A percentile compares a stretch with the other conserved stretches of the same genome.
Evolutionary conservation across 2,797 vertebrate genomes (phyloP).

Genomic region (Thunnus albacares): DNA sequence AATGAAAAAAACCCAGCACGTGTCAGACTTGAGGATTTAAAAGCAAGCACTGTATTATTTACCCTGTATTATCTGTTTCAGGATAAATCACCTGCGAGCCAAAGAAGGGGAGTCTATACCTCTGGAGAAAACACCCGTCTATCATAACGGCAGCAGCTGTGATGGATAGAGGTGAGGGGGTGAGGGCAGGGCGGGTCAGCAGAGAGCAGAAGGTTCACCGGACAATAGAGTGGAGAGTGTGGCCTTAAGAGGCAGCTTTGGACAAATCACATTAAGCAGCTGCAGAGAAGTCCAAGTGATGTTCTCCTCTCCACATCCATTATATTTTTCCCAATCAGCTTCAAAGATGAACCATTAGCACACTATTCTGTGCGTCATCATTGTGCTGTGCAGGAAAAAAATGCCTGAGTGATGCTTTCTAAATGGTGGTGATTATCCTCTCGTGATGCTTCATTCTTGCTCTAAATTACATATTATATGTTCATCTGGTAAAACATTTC

Average conservation of each 20-base stretch:
- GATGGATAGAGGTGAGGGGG: conserved; percentile 70
- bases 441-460: background rate
- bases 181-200: conserved; percentile 57
- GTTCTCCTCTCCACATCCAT: conserved; percentile 37
- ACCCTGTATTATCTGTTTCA: background rate
- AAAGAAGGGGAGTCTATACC: conserved; percentile 18
- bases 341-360: conserved; percentile 53
- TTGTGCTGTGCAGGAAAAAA: conserved; percentile 10
- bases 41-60: conserved; percentile 41
- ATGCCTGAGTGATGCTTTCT: background rate
- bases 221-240: conserved; percentile 55
- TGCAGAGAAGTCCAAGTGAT: conserved; percentile 41
- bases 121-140: conserved; percentile 52
- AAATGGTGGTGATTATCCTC: conserved; percentile 16
- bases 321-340: conserved; percentile 34
- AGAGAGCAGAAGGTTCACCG: conserved; percentile 52
- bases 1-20: conserved; percentile 16
- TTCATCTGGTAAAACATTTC: conserved; percentile 4
- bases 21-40: conserved; percentile 33
- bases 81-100: conserved; percentile 46
- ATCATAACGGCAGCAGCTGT: conserved; percentile 60
- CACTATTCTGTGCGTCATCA: conserved; percentile 14
- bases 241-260: conserved; percentile 33
- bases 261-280: conserved; percentile 45
- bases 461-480: conserved; percentile 13